phyloP scores from a whole-genome alignment of 2,113 vertebrate species.

The Zosterops japonicus region DNA sequence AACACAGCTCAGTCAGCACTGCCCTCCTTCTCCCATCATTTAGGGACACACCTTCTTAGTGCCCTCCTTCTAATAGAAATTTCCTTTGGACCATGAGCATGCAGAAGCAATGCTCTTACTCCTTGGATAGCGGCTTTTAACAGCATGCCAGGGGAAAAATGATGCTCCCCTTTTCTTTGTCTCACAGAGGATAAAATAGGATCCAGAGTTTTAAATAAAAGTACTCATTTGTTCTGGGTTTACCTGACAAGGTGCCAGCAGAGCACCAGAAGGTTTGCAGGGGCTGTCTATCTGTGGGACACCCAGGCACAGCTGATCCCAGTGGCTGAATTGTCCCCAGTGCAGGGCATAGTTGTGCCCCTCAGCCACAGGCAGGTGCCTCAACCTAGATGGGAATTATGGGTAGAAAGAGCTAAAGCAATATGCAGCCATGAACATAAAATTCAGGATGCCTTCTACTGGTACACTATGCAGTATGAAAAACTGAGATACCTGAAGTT shows the following conservation, averaged over 20 bases:
- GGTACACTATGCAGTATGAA: neutral
- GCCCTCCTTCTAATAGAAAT: neutral
- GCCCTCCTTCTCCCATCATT: rapidly evolving
- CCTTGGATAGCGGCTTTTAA: neutral
- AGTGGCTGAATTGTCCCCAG: rapidly evolving
- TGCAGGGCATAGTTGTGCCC: neutral
- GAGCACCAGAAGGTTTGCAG: rapidly evolving
- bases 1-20: neutral
- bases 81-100: rapidly evolving
- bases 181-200: neutral
- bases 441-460: neutral
- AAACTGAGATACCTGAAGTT: neutral
- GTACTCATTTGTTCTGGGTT: neutral
- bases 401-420: neutral
- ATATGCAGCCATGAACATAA: neutral
- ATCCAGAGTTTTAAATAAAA: neutral
- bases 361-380: rapidly evolving
- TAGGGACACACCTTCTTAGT: neutral
- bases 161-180: neutral
- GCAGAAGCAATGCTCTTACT: rapidly evolving
- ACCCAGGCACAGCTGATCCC: rapidly evolving
- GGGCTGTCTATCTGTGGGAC: rapidly evolving
- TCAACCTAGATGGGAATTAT: rapidly evolving
- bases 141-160: neutral
- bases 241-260: neutral